Percentiles rank a stretch among this genome's conserved stretches.
These are phyloP conservation scores for Mormyrus hasselquistii DNA, from an alignment of 2,797 vertebrate species.

Conservation along the genomic window DNA sequence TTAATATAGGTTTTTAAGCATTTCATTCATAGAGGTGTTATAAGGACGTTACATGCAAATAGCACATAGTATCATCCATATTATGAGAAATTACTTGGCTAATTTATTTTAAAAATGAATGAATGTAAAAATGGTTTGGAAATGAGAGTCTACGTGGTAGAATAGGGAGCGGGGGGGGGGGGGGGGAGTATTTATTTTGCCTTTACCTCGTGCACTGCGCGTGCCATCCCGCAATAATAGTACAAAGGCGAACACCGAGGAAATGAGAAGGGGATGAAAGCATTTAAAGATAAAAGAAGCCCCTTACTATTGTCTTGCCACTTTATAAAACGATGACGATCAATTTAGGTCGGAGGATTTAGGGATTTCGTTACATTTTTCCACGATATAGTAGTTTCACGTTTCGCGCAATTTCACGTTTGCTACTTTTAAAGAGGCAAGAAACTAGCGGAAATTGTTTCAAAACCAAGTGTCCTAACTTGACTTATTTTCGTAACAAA, in stretches of 20 bases:
- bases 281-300: conserved; percentile 54
- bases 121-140: background rate
- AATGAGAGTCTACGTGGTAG: background rate
- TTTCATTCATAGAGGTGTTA: background rate
- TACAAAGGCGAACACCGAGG: conserved; percentile 46
- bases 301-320: conserved; percentile 45
- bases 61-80: background rate
- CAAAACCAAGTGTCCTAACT: background rate
- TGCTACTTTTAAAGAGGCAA: conserved; percentile 38
- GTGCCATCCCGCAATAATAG: conserved; percentile 44
- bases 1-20: background rate
- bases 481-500: background rate
- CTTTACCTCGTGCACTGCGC: conserved; percentile 34
- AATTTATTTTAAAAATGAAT: background rate
- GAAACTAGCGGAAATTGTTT: conserved; percentile 34
- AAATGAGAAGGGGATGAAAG: conserved; percentile 53
- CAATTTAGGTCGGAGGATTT: conserved; percentile 45
- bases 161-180: background rate
- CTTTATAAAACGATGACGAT: conserved; percentile 55
- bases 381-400: conserved; percentile 38
- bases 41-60: background rate
- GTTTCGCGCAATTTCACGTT: conserved; percentile 37
- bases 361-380: conserved; percentile 37
- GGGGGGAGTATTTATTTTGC: conserved; percentile 4
- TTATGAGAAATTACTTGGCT: background rate